A percentile compares a stretch with the other conserved stretches of the same genome.
Evolutionary conservation across 1,140 invertebrate genomes (phyloP).

Genomic region (Prorops nasuta): DNA sequence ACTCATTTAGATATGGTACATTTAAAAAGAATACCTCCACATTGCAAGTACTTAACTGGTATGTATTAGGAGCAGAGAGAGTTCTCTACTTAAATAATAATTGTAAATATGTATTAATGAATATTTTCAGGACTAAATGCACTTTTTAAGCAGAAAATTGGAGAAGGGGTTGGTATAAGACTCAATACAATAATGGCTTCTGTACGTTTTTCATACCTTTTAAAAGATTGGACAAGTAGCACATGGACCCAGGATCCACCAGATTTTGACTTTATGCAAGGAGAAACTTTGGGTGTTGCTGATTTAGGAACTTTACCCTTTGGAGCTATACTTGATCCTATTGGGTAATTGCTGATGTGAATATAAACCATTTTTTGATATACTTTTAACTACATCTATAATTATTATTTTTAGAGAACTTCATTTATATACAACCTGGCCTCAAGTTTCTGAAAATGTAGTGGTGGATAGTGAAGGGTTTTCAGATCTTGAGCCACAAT

Average conservation of each 20-base stretch:
- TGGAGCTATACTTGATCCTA: constrained; percentile 80
- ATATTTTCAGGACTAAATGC: constrained; percentile 65
- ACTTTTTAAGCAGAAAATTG: constrained; percentile 79
- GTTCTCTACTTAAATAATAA: not conserved
- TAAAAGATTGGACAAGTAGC: constrained; percentile 70
- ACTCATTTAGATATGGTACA: constrained; percentile 88
- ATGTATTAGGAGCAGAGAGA: constrained; percentile 9
- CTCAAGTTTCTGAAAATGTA: constrained; percentile 78
- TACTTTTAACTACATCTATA: not conserved
- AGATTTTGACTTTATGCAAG: constrained; percentile 69
- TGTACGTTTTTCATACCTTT: constrained; percentile 78
- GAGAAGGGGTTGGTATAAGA: constrained; percentile 56
- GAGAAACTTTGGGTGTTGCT: constrained; percentile 58
- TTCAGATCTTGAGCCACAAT: constrained; percentile 82
- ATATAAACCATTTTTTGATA: not conserved
- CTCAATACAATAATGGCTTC: constrained; percentile 72
- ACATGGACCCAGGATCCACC: constrained; percentile 70
- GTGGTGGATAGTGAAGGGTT: constrained; percentile 85
- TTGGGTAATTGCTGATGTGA: constrained; percentile 52
- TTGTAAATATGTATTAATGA: constrained; percentile 1
- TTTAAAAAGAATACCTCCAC: constrained; percentile 75
- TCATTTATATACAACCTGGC: constrained; percentile 84
- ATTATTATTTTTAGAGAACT: constrained; percentile 64
- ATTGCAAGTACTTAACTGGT: constrained; percentile 79
- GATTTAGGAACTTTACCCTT: constrained; percentile 73